Percentiles rank a stretch among this genome's conserved stretches.
These are phyloP conservation scores for Hypsibius dujardini DNA, from an alignment of 1,140 invertebrate species.

Conservation along the genomic window DNA sequence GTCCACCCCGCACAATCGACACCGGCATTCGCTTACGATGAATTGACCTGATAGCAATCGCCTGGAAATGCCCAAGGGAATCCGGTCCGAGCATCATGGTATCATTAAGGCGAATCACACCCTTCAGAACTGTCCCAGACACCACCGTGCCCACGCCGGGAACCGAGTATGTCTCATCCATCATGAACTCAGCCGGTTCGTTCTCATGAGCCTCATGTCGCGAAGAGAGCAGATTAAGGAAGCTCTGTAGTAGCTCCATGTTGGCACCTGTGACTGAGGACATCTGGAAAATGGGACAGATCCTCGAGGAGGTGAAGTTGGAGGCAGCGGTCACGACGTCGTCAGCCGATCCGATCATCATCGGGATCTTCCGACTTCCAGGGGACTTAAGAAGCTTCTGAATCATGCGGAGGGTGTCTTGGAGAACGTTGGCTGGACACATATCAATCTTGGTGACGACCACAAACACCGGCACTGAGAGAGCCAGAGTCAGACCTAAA, in stretches of 20 bases:
- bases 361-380: slow-evolving; percentile 90
- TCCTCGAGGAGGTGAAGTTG: slow-evolving; percentile 97
- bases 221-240: slow-evolving; percentile 85
- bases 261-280: slow-evolving; percentile 97
- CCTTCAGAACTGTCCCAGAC: slow-evolving; percentile 79
- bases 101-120: slow-evolving; percentile 78
- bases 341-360: slow-evolving; percentile 79
- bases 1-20: slow-evolving; percentile 78
- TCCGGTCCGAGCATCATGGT: slow-evolving; percentile 80
- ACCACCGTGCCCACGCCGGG: slow-evolving; percentile 97
- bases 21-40: slow-evolving; percentile 96
- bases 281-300: slow-evolving; percentile 68
- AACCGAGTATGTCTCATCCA: slow-evolving; percentile 95
- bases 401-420: slow-evolving; percentile 80
- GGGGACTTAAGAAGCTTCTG: slow-evolving; percentile 86
- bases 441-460: slow-evolving; percentile 96
- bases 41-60: slow-evolving; percentile 84
- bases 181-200: slow-evolving; percentile 92
- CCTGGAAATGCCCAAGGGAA: slow-evolving; percentile 72
- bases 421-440: slow-evolving; percentile 88
- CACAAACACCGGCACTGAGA: slow-evolving; percentile 97
- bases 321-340: slow-evolving; percentile 93
- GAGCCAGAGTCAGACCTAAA: slow-evolving; percentile 68
- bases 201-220: slow-evolving; percentile 62
- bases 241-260: slow-evolving; percentile 81